A percentile compares a stretch with the other conserved stretches of the same genome.
Evolutionary conservation across 2,888 invertebrate species (phyloP).

Genomic region (Eupithecia insigniata): DNA sequence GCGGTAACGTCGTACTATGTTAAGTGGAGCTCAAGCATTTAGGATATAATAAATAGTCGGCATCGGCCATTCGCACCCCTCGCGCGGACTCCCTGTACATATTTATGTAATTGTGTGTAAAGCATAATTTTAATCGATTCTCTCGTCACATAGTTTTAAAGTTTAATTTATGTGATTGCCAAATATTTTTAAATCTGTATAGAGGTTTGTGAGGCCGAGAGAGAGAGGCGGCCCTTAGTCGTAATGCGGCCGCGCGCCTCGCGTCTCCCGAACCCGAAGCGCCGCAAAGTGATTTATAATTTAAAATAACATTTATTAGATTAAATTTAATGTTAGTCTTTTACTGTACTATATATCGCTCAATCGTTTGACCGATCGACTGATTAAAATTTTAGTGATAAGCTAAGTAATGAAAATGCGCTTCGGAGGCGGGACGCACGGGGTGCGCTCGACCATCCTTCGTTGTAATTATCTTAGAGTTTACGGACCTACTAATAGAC

Average conservation of each 20-base stretch:
- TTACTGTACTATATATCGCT: conserved; percentile 84
- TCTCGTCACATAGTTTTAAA: conserved; percentile 84
- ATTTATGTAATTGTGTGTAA: conserved; percentile 77
- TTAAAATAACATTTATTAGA: conserved; percentile 83
- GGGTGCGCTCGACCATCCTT: conserved; percentile 52
- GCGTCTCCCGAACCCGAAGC: conserved; percentile 63
- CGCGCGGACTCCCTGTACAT: conserved; percentile 75
- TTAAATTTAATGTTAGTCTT: conserved; percentile 85
- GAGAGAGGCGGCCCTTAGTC: conserved; percentile 61
- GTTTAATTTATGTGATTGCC: conserved; percentile 83
- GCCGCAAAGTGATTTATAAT: conserved; percentile 81
- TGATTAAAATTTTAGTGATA: conserved; percentile 85
- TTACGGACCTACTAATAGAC: conserved; percentile 71
- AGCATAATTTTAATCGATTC: conserved; percentile 83
- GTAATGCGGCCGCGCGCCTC: conserved; percentile 55
- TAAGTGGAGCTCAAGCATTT: conserved; percentile 82
- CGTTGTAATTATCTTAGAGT: conserved; percentile 74
- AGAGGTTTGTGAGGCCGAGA: conserved; percentile 67
- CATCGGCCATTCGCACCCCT: conserved; percentile 62
- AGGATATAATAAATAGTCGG: conserved; percentile 64
- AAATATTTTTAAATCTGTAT: conserved; percentile 81
- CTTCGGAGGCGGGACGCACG: conserved; percentile 47
- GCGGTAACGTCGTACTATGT: conserved; percentile 70
- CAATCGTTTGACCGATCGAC: conserved; percentile 85
- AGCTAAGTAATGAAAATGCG: conserved; percentile 78